Percentiles rank a stretch among this genome's conserved stretches.
Conservation (phyloP, 2,888 invertebrate genomes). For the Leptodirus hochenwartii region DNA sequence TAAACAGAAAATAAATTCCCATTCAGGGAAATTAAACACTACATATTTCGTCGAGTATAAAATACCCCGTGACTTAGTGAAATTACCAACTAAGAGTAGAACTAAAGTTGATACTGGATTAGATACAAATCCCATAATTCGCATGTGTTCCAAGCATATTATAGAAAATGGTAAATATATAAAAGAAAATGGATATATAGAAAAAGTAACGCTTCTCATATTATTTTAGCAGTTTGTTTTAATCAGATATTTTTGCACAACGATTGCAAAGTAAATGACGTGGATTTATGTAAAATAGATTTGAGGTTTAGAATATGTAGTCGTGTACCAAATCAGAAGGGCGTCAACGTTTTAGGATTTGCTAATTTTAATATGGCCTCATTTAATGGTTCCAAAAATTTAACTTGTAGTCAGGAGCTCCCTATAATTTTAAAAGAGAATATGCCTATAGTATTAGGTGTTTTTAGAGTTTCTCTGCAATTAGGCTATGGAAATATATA, state of each 20-base stretch:
- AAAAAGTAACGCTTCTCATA: background rate
- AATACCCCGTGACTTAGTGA: slow-evolving; percentile 21
- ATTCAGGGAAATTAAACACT: slow-evolving; percentile 15
- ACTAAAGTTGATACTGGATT: slow-evolving; percentile 23
- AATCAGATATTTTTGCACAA: slow-evolving; percentile 28
- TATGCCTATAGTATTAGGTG: slow-evolving; percentile 26
- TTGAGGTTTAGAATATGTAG: slow-evolving; percentile 28
- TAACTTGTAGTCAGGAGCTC: slow-evolving; percentile 25
- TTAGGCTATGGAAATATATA: slow-evolving; percentile 30
- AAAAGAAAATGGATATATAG: slow-evolving; percentile 2
- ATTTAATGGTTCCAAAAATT: slow-evolving; percentile 21
- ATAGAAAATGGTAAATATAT: slow-evolving; percentile 22
- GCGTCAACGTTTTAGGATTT: slow-evolving; percentile 25
- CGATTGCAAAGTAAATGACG: slow-evolving; percentile 21
- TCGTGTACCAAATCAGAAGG: slow-evolving; percentile 27
- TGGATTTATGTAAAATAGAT: slow-evolving; percentile 19
- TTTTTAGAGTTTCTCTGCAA: slow-evolving; percentile 27
- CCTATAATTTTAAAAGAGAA: slow-evolving; percentile 25
- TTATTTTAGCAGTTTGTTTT: slow-evolving; percentile 26
- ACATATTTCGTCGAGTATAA: slow-evolving; percentile 31
- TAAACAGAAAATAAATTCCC: slow-evolving; percentile 16
- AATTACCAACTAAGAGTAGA: slow-evolving; percentile 16
- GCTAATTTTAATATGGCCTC: slow-evolving; percentile 25
- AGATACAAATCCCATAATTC: slow-evolving; percentile 21
- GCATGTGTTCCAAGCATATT: slow-evolving; percentile 26